phyloP scores from a whole-genome alignment of 2,113 vertebrate species.

The Peucedramus taeniatus region DNA sequence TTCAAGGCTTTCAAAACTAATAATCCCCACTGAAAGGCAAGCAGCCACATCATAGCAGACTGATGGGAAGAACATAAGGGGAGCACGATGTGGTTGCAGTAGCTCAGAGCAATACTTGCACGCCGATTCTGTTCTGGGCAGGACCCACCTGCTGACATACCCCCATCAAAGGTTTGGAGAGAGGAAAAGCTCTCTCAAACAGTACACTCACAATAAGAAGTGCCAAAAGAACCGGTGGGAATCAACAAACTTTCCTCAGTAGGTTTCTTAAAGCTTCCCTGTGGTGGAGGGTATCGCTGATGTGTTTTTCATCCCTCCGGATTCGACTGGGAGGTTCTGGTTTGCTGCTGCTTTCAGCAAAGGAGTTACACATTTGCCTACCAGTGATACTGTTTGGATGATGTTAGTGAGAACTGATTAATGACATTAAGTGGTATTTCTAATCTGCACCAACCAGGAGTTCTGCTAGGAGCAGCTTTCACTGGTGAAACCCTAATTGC shows the following conservation, averaged over 20 bases:
- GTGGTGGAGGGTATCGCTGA: not conserved
- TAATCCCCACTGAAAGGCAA: not conserved
- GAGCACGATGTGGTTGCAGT: not conserved
- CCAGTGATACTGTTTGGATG: not conserved
- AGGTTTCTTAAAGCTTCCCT: not conserved
- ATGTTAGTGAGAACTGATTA: not conserved
- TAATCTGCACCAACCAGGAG: not conserved
- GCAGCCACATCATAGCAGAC: not conserved
- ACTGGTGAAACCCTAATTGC: not conserved
- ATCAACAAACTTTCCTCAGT: not conserved
- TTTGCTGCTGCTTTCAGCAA: not conserved
- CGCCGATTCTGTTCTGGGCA: not conserved
- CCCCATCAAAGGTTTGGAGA: not conserved
- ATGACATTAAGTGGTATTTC: not conserved
- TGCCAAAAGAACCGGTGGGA: not conserved
- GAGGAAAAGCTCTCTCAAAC: not conserved
- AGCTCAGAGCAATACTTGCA: not conserved
- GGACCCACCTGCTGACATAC: not conserved
- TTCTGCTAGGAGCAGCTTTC: not conserved
- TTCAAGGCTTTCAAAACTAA: not conserved
- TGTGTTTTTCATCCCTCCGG: not conserved
- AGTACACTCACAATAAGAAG: not conserved
- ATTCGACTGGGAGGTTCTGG: not conserved
- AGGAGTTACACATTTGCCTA: not conserved
- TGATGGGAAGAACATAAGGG: not conserved